Evolutionary conservation across 2,797 vertebrate genomes (phyloP).

Genomic region (Micropoecilia bifurca): DNA sequence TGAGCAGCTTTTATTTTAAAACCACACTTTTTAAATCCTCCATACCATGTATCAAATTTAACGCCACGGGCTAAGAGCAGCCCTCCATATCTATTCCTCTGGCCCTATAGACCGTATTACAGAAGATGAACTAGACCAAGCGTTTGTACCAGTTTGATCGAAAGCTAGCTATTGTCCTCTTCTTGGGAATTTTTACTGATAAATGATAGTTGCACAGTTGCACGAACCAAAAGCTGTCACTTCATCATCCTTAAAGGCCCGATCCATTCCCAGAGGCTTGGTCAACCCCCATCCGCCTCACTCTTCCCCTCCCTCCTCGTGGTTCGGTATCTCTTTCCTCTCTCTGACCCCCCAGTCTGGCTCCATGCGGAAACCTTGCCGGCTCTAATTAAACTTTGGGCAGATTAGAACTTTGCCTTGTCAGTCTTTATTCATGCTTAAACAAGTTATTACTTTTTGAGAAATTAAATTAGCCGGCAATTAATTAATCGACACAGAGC

Average conservation of each 20-base stretch:
- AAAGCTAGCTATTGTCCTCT: not conserved
- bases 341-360: slow-evolving; percentile 65
- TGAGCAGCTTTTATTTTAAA: too few species aligned
- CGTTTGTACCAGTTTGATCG: not conserved
- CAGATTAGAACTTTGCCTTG: slow-evolving; percentile 85
- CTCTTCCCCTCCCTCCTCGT: not conserved
- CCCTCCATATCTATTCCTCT: too few species aligned
- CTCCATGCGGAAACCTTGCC: slow-evolving; percentile 71
- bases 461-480: slow-evolving; percentile 85
- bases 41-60: too few species aligned
- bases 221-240: slow-evolving; percentile 10
- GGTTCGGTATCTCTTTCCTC: slow-evolving; percentile 17
- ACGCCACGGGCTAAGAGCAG: too few species aligned
- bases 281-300: not conserved
- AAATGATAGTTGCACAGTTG: slow-evolving; percentile 2
- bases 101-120: not conserved
- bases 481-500: slow-evolving; percentile 84
- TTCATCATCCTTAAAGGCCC: slow-evolving; percentile 23
- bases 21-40: too few species aligned
- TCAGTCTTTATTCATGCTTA: slow-evolving; percentile 84
- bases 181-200: not conserved
- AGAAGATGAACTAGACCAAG: not conserved
- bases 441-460: slow-evolving; percentile 85
- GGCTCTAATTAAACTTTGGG: slow-evolving; percentile 83
- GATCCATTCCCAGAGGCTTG: slow-evolving; percentile 11